Base-by-base conservation (phyloP, 2,888 invertebrate species). In the Dasypolia templi region DNA sequence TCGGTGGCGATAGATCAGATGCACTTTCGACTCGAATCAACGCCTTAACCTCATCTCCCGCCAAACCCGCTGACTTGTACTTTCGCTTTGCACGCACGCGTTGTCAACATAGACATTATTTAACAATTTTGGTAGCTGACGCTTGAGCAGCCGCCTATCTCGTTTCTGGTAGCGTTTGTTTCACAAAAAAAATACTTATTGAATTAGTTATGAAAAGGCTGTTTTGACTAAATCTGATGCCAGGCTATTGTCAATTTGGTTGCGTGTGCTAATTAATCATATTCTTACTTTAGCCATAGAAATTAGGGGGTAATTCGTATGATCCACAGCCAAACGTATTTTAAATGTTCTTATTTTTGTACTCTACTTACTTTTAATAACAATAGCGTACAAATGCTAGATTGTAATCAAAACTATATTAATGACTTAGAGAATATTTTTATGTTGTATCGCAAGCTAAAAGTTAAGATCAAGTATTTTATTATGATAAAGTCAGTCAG, bases 91-190 rank as follows among this genome's bases (percentile, higher is more conserved):
- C 76, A 81, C 80, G 75, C 77, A 75, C 80, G 76, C 76, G 72
- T 87, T 87, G 86, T 87, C 85, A 86, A 86, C 87, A 85, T 85
- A 83, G 75, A 81, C 82, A 88, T 90, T 94, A 95, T 94, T 94
- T 93, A 94, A 93, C 92, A 87, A 89, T 73, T 68, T 80, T 73
- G 73, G 80, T 77, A 63, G 58, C 69, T 72, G 69, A 62, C 51
- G 59, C 59, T 75, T 49, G 51, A 66, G n/a, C 68, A 76, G 68
- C 64, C 49, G 58, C 71, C 82, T 84, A 67, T 65, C 22, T 62
- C 46, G 75, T 73, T 64, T 72, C 42, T 70, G 49, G 69, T 62
- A 58, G 51, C 9, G 29, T 66, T 56, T 77, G 62, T 77, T 55
- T 49, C 66, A 51, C 19, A 55, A 55, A 1, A 55, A 53, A 42